Evolutionary conservation across 2,888 invertebrate genomes (phyloP), one percentile per base, ranked within the genome.

Genomic region (Torymus texanus): DNA sequence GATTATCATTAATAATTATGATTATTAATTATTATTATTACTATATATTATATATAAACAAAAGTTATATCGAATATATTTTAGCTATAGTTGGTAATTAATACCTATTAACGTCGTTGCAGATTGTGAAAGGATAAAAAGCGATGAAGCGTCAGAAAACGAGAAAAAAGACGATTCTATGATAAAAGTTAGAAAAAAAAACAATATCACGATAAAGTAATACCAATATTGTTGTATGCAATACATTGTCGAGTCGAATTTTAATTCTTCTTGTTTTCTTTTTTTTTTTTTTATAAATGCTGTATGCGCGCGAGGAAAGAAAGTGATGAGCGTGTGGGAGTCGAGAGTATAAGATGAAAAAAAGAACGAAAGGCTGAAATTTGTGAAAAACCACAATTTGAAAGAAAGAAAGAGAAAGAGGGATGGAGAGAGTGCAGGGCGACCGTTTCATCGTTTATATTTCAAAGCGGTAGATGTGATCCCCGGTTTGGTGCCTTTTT

Each of bases 401-500:
- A 74, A 41, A 41, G 41, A 41, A 8, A 5, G 5, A 29, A 8
- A 8, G 41, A 5, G 5, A 29, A 8, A 8, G 21, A 21, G 21
- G 21, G 2, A 21, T 21, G 41, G 8, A 41, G 41, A 41, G 41
- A 41, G 41, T 41, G 75, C 18, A 78, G 73, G 66, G 65, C 58
- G 55, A 75, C 29, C 55, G 67, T 72, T 78, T 75, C 21, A 75
- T 75, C 51, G 70, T 75, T 58, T 71, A 61, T 76, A 79, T 76
- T 79, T 68, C 55, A 75, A 51, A 74, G 68, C 73, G 73, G 81
- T 84, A 84, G 83, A 82, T 80, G 73, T 84, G 86, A 88, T 89
- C 88, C 89, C 89, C 88, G 84, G 86, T 90, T 90, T 87, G 89
- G 90, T 90, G 89, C 90, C 90, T 90, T 90, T 89, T 86, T 85